Conservation (phyloP, 2,113 vertebrate genomes). For the Rhinolophus sinicus region DNA sequence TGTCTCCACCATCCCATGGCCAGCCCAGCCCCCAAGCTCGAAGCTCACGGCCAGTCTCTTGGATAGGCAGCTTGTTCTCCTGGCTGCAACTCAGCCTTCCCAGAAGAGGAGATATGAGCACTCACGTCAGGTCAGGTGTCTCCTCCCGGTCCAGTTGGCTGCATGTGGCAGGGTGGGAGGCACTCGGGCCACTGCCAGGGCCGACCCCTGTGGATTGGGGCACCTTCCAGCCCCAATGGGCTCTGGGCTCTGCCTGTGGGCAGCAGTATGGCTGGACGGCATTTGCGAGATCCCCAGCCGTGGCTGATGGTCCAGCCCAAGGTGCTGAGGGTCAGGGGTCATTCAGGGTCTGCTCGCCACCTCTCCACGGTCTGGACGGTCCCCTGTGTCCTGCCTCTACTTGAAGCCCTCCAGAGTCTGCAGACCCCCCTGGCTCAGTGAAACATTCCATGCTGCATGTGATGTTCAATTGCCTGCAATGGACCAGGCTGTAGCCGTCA, state of each 20-base stretch:
- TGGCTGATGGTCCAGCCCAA: rapidly evolving
- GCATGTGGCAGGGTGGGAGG: rapidly evolving
- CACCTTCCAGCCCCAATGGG: neutral
- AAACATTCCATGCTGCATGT: neutral
- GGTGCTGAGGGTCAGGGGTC: rapidly evolving
- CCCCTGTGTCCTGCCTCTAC: neutral
- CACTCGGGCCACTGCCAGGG: too few species aligned
- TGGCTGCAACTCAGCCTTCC: neutral
- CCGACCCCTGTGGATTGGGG: rapidly evolving
- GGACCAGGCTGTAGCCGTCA: rapidly evolving
- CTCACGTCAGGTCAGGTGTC: neutral
- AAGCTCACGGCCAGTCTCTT: neutral
- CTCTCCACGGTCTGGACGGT: neutral
- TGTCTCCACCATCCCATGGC: neutral
- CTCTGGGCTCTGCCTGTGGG: neutral
- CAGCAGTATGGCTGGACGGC: rapidly evolving
- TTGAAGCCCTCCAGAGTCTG: neutral
- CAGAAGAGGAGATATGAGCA: too few species aligned
- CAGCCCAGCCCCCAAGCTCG: neutral
- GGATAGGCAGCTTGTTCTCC: neutral
- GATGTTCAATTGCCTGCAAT: rapidly evolving
- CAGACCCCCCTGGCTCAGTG: rapidly evolving
- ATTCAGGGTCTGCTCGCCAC: rapidly evolving
- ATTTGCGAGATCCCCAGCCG: neutral
- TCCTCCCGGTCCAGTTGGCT: neutral